These are phyloP conservation scores for Tenthredo scrophulariae DNA, from an alignment of 2,888 invertebrate genomes.

Conservation along the genomic window DNA sequence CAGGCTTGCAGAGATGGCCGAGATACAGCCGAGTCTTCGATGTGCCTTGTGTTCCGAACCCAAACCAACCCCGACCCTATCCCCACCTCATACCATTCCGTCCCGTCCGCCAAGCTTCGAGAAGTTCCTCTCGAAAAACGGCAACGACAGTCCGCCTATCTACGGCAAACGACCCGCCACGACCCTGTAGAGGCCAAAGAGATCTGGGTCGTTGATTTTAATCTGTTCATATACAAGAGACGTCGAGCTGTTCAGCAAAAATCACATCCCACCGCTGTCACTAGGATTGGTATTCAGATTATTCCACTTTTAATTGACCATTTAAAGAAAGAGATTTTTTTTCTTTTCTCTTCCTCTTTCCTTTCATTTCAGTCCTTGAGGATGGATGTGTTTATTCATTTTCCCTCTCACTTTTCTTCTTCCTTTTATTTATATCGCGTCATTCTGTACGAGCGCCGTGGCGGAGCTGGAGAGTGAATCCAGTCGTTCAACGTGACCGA, in stretches of 20 bases:
- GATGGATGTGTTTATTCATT: neutral
- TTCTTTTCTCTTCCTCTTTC: neutral
- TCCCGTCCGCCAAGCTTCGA: constrained; percentile 18
- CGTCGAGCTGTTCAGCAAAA: constrained; percentile 46
- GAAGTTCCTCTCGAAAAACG: constrained; percentile 72
- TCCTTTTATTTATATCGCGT: neutral
- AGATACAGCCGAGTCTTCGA: constrained; percentile 66
- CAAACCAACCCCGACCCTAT: constrained; percentile 52
- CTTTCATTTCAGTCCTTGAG: neutral
- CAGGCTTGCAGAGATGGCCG: constrained; percentile 75
- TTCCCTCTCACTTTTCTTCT: neutral
- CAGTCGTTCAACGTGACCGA: constrained; percentile 8
- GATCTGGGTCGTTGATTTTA: constrained; percentile 77
- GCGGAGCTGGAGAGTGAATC: neutral
- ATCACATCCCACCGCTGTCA: constrained; percentile 44
- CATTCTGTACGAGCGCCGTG: neutral
- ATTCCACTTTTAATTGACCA: neutral
- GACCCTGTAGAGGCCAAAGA: constrained; percentile 57
- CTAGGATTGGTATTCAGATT: constrained; percentile 7
- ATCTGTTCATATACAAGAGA: constrained; percentile 62
- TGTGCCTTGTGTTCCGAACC: constrained; percentile 44
- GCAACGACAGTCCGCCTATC: constrained; percentile 59
- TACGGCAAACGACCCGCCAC: constrained; percentile 26
- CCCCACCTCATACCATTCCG: constrained; percentile 50
- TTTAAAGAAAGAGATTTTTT: neutral